Evolutionary conservation across 2,888 invertebrate genomes (phyloP), one percentile per base, ranked within the genome.

Genomic region (Melipona bicolor): DNA sequence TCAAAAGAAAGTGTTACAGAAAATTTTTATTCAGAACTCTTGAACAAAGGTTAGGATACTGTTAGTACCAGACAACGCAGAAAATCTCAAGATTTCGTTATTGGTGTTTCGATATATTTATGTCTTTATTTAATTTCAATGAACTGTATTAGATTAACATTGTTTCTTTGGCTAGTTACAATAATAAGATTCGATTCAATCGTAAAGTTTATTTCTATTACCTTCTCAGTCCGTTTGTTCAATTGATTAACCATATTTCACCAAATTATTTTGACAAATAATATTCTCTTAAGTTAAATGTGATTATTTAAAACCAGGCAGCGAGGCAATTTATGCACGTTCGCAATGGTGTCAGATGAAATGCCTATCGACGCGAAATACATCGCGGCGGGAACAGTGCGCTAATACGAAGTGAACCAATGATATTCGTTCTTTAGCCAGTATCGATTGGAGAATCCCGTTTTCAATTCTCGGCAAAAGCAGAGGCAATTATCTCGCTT

Each of bases 401-500:
- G 65, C 56, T 78, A 74, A 84, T 79, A 81, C 21, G 70, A 85
- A 77, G 79, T 49, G 62, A 72, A 50, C 91, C 91, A 90, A 90
- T 90, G 78, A 69, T 79, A 74, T 77, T 80, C 67, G 61, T 80
- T 78, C 85, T 90, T 87, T 87, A 86, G 85, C 32, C 21, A 50
- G 52, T 87, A 90, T 90, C 87, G 90, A 90, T 90, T 83, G 73
- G 83, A 49, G 83, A 81, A 85, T 73, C 84, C 87, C 64, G 87
- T 90, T 90, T 90, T 87, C 90, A 90, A 90, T 87, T 88, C 84
- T 84, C 81, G 77, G 77, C 88, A 83, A 87, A 81, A 84, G 69
- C 70, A 68, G 62, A 73, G 71, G 83, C 75, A 84, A 88, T 88
- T 89, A 87, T 81, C 67, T 77, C 54, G 76, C 78, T 65, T 70